phyloP scores from a whole-genome alignment of 2,113 vertebrate genomes.

The Colius striatus region DNA sequence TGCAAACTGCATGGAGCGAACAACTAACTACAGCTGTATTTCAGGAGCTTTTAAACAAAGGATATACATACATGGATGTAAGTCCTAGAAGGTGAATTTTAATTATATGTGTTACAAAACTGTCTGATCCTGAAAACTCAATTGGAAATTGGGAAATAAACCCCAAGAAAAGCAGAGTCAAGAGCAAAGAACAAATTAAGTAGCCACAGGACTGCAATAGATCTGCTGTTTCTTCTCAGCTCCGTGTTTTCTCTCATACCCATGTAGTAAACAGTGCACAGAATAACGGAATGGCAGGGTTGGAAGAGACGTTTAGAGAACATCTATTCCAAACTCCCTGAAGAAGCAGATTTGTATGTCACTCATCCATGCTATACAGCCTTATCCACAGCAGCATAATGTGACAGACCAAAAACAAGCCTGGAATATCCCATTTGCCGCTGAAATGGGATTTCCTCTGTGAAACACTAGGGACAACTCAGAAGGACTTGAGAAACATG shows the following conservation, averaged over 20 bases:
- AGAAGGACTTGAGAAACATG: background rate
- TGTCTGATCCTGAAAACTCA: background rate
- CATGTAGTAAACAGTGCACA: background rate
- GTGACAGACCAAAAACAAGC: background rate
- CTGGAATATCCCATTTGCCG: background rate
- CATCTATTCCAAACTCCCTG: too few species aligned
- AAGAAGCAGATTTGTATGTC: too few species aligned
- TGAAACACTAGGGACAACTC: background rate
- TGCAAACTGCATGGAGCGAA: background rate
- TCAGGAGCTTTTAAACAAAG: background rate
- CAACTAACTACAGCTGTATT: background rate
- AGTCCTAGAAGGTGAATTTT: background rate
- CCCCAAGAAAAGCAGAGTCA: background rate
- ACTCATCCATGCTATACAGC: background rate
- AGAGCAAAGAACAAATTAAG: background rate
- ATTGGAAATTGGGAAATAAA: background rate
- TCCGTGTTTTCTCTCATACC: background rate
- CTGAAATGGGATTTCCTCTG: background rate
- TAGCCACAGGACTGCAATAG: background rate
- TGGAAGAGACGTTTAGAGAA: too few species aligned
- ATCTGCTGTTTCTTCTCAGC: background rate
- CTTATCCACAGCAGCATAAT: background rate
- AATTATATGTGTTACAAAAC: background rate
- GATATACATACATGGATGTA: fast-evolving
- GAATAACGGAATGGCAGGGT: too few species aligned